phyloP scores from a whole-genome alignment of 2,797 vertebrate species.

The Eremophila alpestris region DNA sequence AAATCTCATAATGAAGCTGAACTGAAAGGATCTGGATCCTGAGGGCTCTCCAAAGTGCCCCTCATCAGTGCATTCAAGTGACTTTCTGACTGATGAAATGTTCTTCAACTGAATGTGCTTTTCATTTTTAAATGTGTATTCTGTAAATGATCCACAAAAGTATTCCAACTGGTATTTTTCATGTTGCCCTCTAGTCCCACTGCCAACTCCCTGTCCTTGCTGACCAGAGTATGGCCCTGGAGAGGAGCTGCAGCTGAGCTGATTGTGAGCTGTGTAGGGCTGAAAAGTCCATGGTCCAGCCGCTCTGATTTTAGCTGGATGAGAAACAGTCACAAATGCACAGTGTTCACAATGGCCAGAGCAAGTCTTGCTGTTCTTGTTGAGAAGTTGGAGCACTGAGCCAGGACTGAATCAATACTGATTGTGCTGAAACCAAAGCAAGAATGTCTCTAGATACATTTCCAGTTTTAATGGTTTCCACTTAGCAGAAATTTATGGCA shows the following conservation, averaged over 20 bases:
- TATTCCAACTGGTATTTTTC: neutral
- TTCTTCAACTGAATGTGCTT: conserved; percentile 16
- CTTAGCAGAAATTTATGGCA: neutral
- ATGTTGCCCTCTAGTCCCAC: neutral
- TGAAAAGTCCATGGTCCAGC: neutral
- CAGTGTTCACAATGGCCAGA: neutral
- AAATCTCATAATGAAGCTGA: neutral
- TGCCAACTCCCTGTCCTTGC: neutral
- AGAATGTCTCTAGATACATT: neutral
- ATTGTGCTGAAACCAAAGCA: neutral
- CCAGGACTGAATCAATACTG: neutral
- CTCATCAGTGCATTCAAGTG: neutral
- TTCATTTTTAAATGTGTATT: conserved; percentile 2
- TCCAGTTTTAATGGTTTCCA: neutral
- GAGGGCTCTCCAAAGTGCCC: neutral
- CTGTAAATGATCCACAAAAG: conserved; percentile 1
- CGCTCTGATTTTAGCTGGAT: neutral
- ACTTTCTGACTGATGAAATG: neutral
- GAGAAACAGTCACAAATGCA: neutral
- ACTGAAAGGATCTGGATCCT: neutral
- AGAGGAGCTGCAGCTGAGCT: neutral
- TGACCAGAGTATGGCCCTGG: neutral
- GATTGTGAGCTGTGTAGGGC: neutral
- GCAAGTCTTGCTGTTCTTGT: neutral
- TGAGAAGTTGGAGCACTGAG: neutral